Evolutionary conservation across 2,113 vertebrate genomes (phyloP).

Genomic region (Zosterops pallidus): DNA sequence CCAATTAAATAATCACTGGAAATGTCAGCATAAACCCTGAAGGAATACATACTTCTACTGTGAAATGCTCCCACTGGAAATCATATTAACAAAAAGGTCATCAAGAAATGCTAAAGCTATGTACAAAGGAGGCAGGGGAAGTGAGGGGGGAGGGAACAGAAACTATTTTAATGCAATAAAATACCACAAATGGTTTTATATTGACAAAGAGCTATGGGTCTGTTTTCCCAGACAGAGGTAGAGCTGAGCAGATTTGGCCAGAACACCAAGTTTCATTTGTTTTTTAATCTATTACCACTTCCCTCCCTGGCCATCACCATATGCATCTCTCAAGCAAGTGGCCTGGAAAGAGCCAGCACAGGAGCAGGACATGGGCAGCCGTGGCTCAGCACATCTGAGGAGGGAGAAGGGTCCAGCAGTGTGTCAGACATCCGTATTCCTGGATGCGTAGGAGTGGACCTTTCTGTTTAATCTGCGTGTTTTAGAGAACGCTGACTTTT

Average conservation of each 20-base stretch:
- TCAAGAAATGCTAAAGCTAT: slow-evolving; percentile 36
- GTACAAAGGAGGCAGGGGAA: neutral
- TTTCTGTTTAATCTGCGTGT: neutral
- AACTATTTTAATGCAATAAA: slow-evolving; percentile 29
- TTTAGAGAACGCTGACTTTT: slow-evolving; percentile 16
- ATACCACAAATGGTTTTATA: slow-evolving; percentile 23
- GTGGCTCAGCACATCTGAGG: neutral
- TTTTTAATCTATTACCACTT: neutral
- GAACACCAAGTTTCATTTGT: neutral
- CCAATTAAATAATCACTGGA: slow-evolving; percentile 73
- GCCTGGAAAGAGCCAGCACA: neutral
- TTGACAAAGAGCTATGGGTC: neutral
- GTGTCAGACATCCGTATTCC: neutral
- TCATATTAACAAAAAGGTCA: slow-evolving; percentile 62
- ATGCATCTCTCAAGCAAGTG: neutral
- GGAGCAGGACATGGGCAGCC: accelerated
- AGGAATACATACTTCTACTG: slow-evolving; percentile 66
- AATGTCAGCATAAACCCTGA: slow-evolving; percentile 57
- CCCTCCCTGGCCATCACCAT: neutral
- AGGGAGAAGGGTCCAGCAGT: neutral
- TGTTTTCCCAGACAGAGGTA: neutral
- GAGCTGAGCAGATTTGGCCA: neutral
- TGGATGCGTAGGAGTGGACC: neutral
- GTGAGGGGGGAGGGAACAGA: neutral
- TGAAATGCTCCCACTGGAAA: slow-evolving; percentile 65